These are phyloP conservation scores for Bucco capensis DNA, from an alignment of 2,113 vertebrate genomes.

Conservation along the genomic window DNA sequence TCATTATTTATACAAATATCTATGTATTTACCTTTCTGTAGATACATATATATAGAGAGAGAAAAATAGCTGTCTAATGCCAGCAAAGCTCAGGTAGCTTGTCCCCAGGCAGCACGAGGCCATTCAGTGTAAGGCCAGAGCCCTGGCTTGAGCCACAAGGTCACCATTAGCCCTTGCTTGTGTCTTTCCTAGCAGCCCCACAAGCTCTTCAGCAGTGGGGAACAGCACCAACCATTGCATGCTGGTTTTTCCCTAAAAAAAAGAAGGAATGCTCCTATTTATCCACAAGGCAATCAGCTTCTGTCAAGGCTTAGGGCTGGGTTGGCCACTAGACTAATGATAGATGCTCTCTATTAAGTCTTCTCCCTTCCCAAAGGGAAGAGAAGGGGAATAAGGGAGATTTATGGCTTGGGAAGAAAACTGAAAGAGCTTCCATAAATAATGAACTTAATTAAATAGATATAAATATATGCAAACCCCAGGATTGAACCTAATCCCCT, in stretches of 20 bases:
- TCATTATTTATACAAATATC: not conserved
- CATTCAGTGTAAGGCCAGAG: not conserved
- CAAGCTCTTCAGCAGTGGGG: not conserved
- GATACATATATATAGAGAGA: too few species aligned
- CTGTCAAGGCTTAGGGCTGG: too few species aligned
- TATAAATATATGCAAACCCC: too few species aligned
- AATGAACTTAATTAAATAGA: too few species aligned
- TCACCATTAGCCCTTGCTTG: not conserved
- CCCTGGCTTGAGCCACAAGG: rapidly evolving
- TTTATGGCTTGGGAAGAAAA: too few species aligned
- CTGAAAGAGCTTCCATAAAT: too few species aligned
- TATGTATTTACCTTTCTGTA: not conserved
- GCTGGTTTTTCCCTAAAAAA: not conserved
- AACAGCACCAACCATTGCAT: not conserved
- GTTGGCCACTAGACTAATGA: too few species aligned
- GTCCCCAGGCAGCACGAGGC: not conserved
- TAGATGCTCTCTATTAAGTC: too few species aligned
- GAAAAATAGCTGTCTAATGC: too few species aligned
- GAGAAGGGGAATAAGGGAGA: too few species aligned
- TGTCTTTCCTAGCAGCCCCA: not conserved
- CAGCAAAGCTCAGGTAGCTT: not conserved
- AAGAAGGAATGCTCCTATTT: not conserved
- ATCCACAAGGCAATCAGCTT: not conserved
- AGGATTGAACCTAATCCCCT: too few species aligned
- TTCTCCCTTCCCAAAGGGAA: too few species aligned